Base-by-base conservation (phyloP, 1,140 invertebrate genomes). In the Orchestia grillus region DNA sequence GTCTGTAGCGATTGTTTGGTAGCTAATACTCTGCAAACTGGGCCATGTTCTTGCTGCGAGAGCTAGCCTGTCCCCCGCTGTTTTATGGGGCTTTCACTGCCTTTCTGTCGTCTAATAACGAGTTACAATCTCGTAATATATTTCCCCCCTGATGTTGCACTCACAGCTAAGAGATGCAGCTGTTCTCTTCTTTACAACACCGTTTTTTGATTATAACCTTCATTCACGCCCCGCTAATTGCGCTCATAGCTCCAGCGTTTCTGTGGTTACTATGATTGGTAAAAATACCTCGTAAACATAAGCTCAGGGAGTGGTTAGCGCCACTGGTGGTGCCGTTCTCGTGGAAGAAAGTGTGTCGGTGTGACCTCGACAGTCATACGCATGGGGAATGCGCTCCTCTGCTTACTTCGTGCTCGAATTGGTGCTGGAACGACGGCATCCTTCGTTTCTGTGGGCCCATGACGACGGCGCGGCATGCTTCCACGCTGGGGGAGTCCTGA, bases 1-100 rank as follows among this genome's bases (percentile, higher is more conserved):
- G 88, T 90, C 43, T 44, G 88, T 90, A 90, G 88, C n/a, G 88
- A 90, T 90, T 90, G 88, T 90, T 90, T 90, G 88, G 88, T 90
- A 90, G 88, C 88, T 42, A 90, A 90, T 42, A 41, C 88, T 90
- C 88, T 41, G 43, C 88, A 41, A 90, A 90, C 88, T 90, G 43
- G 88, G 88, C 88, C 88, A 44, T 90, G 88, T 90, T 90, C 88
- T 41, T 90, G 88, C 88, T 90, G 15, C 43, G n/a, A 90, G 42
- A 90, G 43, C 62, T 77, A 77, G 62, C 62, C 1, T 77, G 88
- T 44, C 43, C 42, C 43, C 41, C 88, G 88, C 88, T 90, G 88
- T 41, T 44, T 90, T 90, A 90, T 90, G 15, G n/a, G 11, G 88
- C 88, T 90, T 90, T 90, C 88, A 90, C 88, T 90, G 88, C 88